A percentile compares a stretch with the other conserved stretches of the same genome.
phyloP scores from a whole-genome alignment of 2,113 vertebrate genomes.

The Haemorhous mexicanus region DNA sequence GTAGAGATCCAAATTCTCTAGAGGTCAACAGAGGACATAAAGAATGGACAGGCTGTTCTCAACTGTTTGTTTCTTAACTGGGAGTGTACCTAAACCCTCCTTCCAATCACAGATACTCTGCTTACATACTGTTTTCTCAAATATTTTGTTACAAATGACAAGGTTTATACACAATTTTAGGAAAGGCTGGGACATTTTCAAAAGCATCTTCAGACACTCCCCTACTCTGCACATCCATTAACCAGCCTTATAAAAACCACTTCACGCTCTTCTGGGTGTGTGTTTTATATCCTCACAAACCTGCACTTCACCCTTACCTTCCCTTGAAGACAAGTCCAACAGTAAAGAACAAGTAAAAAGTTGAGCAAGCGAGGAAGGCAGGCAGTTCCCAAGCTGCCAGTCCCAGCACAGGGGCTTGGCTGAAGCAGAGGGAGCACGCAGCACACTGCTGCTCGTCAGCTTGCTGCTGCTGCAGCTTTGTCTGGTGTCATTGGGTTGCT shows the following conservation, averaged over 20 bases:
- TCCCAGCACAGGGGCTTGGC: background rate
- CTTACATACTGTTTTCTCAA: background rate
- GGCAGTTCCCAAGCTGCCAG: background rate
- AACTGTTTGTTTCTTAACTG: background rate
- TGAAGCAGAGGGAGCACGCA: background rate
- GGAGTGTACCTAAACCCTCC: background rate
- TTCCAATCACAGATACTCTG: background rate
- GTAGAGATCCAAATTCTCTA: background rate
- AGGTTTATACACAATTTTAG: background rate
- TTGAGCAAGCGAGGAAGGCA: background rate
- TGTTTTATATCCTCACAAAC: background rate
- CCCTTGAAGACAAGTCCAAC: background rate
- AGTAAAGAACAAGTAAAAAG: background rate
- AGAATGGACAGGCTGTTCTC: background rate
- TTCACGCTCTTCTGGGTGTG: background rate
- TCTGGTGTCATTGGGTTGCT: conserved; percentile 42
- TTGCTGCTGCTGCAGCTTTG: conserved; percentile 25
- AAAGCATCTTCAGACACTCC: background rate
- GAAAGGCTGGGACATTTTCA: background rate
- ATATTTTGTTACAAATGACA: background rate
- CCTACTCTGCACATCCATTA: background rate
- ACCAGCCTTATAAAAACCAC: background rate
- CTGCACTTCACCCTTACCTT: background rate
- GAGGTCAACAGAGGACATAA: background rate
- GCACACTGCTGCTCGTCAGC: background rate